Evolutionary conservation across 2,113 vertebrate genomes (phyloP).

Genomic region (Vulpes ferrilata): DNA sequence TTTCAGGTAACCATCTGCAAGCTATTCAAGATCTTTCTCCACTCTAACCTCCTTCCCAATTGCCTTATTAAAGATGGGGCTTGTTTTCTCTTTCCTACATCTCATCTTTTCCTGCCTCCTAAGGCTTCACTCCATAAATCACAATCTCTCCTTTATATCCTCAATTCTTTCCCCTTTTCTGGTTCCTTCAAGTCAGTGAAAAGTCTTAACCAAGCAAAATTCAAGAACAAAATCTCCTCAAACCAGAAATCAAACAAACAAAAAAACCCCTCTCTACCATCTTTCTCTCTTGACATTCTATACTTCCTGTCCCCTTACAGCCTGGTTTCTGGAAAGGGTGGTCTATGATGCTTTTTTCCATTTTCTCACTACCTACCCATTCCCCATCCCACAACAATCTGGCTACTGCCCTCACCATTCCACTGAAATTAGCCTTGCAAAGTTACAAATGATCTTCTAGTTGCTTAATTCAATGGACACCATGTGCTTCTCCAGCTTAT

Average conservation of each 20-base stretch:
- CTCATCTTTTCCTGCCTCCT: not conserved
- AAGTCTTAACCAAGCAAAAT: not conserved
- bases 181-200: not conserved
- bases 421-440: slow-evolving; percentile 41
- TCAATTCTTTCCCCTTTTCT: not conserved
- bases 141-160: not conserved
- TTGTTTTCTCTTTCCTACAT: not conserved
- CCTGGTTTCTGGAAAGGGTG: not conserved
- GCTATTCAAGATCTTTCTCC: not conserved
- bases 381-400: slow-evolving; percentile 31
- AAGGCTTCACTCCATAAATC: not conserved
- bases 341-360: not conserved
- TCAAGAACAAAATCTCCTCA: not conserved
- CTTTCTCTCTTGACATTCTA: not conserved
- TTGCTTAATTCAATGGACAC: slow-evolving; percentile 14
- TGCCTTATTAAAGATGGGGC: not conserved
- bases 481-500: not conserved
- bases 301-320: not conserved
- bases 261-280: not conserved
- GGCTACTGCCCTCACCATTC: slow-evolving; percentile 23
- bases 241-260: not conserved
- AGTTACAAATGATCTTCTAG: not conserved
- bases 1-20: not conserved
- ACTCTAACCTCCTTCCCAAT: not conserved
- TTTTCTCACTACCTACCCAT: not conserved